Evolutionary conservation across 1,140 invertebrate genomes (phyloP).

Genomic region (Calliopsis andreniformis): DNA sequence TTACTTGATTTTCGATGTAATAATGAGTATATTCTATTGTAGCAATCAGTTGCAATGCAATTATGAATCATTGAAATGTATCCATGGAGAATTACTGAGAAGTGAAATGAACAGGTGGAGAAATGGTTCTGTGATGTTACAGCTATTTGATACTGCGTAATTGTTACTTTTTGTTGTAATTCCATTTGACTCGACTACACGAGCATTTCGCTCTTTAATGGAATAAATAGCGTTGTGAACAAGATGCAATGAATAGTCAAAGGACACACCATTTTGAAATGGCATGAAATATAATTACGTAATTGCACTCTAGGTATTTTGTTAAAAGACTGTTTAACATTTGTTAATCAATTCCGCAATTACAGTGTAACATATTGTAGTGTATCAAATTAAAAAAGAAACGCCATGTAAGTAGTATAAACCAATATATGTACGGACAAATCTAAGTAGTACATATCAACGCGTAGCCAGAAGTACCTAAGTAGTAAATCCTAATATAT

Average conservation of each 20-base stretch:
- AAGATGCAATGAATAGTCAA: background rate
- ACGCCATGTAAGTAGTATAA: too few relatives aligned
- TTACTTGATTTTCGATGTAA: background rate
- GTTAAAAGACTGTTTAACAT: too few relatives aligned
- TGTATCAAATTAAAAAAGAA: too few relatives aligned
- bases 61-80: background rate
- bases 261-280: background rate
- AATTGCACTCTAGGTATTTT: background rate
- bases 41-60: background rate
- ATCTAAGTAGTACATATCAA: too few relatives aligned
- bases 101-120: background rate
- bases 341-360: too few relatives aligned
- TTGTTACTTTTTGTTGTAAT: background rate
- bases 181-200: conserved; percentile 21
- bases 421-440: too few relatives aligned
- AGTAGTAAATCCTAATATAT: too few relatives aligned
- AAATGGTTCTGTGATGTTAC: background rate
- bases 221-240: background rate
- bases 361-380: too few relatives aligned
- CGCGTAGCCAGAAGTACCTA: too few relatives aligned
- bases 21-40: background rate
- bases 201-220: conserved; percentile 8
- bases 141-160: background rate
- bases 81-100: background rate
- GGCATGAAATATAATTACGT: background rate